phyloP scores from a whole-genome alignment of 2,888 invertebrate genomes.

The Rotaria magnacalcarata region DNA sequence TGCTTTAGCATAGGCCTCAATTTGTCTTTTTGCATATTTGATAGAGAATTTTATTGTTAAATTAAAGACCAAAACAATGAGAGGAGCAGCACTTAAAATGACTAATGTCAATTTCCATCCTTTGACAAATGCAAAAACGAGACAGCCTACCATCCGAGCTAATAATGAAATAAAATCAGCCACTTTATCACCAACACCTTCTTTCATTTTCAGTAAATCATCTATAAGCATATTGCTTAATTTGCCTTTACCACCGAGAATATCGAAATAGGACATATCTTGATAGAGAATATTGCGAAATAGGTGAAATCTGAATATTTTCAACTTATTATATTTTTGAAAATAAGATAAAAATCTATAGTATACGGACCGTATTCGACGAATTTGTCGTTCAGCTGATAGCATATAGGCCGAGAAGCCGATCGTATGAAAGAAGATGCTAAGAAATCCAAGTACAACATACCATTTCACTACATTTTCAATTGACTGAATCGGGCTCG shows the following conservation, averaged over 20 bases:
- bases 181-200: slow-evolving; percentile 77
- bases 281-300: neutral
- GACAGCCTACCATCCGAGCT: slow-evolving; percentile 67
- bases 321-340: too few relatives aligned
- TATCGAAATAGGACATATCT: neutral
- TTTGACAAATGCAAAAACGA: slow-evolving; percentile 70
- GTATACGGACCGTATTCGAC: too few relatives aligned
- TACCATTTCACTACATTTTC: too few relatives aligned
- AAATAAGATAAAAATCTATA: too few relatives aligned
- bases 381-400: too few relatives aligned
- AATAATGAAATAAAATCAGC: slow-evolving; percentile 71
- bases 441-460: too few relatives aligned
- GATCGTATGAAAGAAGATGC: too few relatives aligned
- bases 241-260: neutral
- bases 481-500: too few relatives aligned
- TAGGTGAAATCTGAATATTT: neutral
- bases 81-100: slow-evolving; percentile 71
- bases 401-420: too few relatives aligned
- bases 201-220: slow-evolving; percentile 65
- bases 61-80: slow-evolving; percentile 71
- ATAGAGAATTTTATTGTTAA: slow-evolving; percentile 65
- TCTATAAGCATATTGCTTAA: neutral
- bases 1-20: neutral
- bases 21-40: slow-evolving; percentile 56
- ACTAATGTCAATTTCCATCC: slow-evolving; percentile 78